Base-by-base conservation (phyloP, 2,113 vertebrate genomes). In the Butorides virescens region DNA sequence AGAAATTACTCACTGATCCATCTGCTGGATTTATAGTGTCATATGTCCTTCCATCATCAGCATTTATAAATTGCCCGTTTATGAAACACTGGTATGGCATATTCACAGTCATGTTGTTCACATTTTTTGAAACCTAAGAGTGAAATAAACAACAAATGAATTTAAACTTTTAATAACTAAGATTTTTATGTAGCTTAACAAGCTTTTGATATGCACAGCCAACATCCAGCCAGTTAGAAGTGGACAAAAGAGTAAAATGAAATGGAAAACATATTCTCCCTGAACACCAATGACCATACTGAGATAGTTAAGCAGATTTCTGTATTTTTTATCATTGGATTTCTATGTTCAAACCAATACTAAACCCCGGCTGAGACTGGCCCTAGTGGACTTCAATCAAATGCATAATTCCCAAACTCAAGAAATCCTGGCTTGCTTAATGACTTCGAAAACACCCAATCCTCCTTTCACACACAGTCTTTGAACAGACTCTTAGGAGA, bases 51-150 rank as follows among this genome's bases (percentile, higher is more conserved):
- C 98, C 98, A 66, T 97, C 98, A 42, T 98, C 98, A 23, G 98
- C 97, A 87, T 98, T 90, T 46, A 97, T 66, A 95, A 99, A 99
- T 44, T 96, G 94, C 9, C 98, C 98, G 25, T 98, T 98, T 93
- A 99, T 99, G 95, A 99, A 99, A 88, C 98, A 99, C 58, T 99
- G 98, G 92, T 98, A 96, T 4, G 98, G 98, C 97, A 99, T 98
- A 85, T 98, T 98, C 89, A 99, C 96, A 15, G 97, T 99, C 98
- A 98, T 98, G 65, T 98, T 97, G 85, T 99, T 99, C 53, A 98
- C 76, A 53, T 98, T 95, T 97, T 98, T 98, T 52, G 97, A 98
- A 93, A 98, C 95, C 98, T 99, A 84, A 23, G 37, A 84, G n/a
- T 86, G 59, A 96, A 93, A 92, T 34, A 86, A 76, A 72, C 9